phyloP scores from a whole-genome alignment of 2,888 invertebrate species.

The Leucophora obtusa region DNA sequence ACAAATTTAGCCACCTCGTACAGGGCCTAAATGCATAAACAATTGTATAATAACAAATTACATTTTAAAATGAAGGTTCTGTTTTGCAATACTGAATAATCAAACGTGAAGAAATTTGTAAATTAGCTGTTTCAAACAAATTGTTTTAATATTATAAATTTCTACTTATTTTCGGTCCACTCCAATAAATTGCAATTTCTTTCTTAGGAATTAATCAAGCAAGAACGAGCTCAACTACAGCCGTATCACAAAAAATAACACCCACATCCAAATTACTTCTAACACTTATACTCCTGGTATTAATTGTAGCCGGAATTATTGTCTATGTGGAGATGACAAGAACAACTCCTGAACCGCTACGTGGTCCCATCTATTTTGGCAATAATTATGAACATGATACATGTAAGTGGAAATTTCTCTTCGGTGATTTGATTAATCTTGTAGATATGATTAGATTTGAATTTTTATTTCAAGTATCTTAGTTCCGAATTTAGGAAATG shows the following conservation, averaged over 20 bases:
- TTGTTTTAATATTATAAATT: too few relatives aligned
- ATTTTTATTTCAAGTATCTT: constrained; percentile 69
- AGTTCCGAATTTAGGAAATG: constrained; percentile 79
- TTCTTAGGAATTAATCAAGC: constrained; percentile 70
- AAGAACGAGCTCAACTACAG: constrained; percentile 63
- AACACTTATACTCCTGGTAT: constrained; percentile 70
- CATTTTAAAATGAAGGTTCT: too few relatives aligned
- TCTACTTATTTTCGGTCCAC: too few relatives aligned
- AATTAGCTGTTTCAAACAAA: too few relatives aligned
- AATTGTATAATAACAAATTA: too few relatives aligned
- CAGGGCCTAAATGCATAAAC: too few relatives aligned
- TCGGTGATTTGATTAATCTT: not conserved
- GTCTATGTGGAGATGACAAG: constrained; percentile 72
- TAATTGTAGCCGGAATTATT: constrained; percentile 70
- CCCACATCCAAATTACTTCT: constrained; percentile 72
- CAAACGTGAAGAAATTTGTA: too few relatives aligned
- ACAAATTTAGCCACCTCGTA: too few relatives aligned
- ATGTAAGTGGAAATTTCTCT: constrained; percentile 73
- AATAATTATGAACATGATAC: constrained; percentile 76
- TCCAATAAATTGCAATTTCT: not conserved
- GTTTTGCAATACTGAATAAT: too few relatives aligned
- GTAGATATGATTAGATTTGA: constrained; percentile 44
- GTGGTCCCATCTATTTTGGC: constrained; percentile 73
- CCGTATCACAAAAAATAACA: constrained; percentile 68
- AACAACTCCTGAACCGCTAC: constrained; percentile 47